A percentile compares a stretch with the other conserved stretches of the same genome.
phyloP scores from a whole-genome alignment of 2,797 vertebrate genomes.

The Pampus argenteus region DNA sequence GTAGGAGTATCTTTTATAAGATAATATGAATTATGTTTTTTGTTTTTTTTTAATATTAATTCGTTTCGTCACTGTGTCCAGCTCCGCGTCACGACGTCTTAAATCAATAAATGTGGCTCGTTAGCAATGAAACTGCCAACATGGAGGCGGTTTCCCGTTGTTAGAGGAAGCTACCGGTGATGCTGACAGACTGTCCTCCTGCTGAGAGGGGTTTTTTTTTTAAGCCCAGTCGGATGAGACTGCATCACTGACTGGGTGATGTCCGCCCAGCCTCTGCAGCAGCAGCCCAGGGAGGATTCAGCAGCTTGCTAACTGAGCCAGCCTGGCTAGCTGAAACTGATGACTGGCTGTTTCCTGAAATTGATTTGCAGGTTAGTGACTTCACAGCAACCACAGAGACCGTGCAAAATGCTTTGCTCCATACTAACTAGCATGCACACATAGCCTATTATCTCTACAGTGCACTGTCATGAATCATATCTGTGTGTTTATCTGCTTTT shows the following conservation, averaged over 20 bases:
- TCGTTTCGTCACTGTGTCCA: conserved; percentile 52
- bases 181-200: not conserved
- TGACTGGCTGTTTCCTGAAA: conserved; percentile 75
- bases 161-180: not conserved
- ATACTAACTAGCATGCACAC: conserved; percentile 3
- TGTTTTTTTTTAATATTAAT: too few relatives aligned
- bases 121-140: conserved; percentile 45
- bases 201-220: conserved; percentile 19
- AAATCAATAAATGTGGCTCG: conserved; percentile 45
- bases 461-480: not conserved
- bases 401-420: conserved; percentile 7
- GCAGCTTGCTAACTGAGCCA: conserved; percentile 67
- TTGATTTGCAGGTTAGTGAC: conserved; percentile 64
- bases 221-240: conserved; percentile 29
- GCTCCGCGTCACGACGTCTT: conserved; percentile 52
- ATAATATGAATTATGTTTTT: too few relatives aligned
- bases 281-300: conserved; percentile 55
- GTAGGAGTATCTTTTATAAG: too few relatives aligned
- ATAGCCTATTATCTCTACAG: not conserved
- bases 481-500: not conserved
- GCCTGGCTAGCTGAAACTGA: conserved; percentile 70
- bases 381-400: not conserved
- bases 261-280: conserved; percentile 71
- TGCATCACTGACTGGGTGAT: conserved; percentile 63
- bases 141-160: conserved; percentile 9